Percentiles rank a stretch among this genome's conserved stretches.
Conservation (phyloP, 2,888 invertebrate species). For the Muschampia staudingeri region DNA sequence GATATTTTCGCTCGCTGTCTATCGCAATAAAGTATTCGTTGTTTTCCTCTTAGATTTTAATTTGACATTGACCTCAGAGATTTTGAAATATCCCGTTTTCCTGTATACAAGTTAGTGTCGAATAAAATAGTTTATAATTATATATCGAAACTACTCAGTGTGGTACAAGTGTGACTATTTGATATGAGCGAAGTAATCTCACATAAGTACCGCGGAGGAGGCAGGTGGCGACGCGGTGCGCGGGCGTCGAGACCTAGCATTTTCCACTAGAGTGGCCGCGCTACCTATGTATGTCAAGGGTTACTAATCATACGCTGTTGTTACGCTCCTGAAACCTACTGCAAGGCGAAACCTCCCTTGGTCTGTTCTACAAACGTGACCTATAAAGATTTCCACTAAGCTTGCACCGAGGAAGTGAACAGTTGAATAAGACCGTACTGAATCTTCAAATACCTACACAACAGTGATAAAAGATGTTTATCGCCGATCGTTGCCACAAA, state of each 20-base stretch:
- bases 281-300: constrained; percentile 88
- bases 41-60: constrained; percentile 37
- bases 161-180: constrained; percentile 5
- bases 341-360: constrained; percentile 57
- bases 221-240: constrained; percentile 71
- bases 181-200: constrained; percentile 52
- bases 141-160: background rate
- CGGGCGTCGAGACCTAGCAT: constrained; percentile 84
- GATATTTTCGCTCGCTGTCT: background rate
- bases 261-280: constrained; percentile 88
- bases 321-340: constrained; percentile 84
- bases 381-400: background rate
- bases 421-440: background rate
- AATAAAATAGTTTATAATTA: background rate
- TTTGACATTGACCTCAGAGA: constrained; percentile 38
- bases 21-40: background rate
- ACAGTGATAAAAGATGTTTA: background rate
- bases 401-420: constrained; percentile 3
- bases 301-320: constrained; percentile 87
- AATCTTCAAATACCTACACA: background rate
- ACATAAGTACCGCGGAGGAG: constrained; percentile 72
- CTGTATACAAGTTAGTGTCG: constrained; percentile 22
- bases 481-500: background rate
- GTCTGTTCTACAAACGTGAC: constrained; percentile 26
- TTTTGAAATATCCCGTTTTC: constrained; percentile 54